Evolutionary conservation across 1,140 invertebrate genomes (phyloP).

Genomic region (Camponotus floridanus): DNA sequence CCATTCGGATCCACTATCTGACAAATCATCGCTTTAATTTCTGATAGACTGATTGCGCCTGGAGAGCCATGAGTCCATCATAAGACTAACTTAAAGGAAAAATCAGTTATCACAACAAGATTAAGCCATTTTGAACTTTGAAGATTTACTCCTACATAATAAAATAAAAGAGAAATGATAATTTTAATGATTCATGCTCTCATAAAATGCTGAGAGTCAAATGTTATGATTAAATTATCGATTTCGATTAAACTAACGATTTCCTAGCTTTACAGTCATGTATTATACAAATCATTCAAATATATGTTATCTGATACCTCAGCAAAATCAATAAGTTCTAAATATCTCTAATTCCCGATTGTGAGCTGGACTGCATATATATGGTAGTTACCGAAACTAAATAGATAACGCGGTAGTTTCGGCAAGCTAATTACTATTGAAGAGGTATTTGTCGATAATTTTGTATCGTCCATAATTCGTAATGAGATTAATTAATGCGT

Average conservation of each 20-base stretch:
- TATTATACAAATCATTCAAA: neutral
- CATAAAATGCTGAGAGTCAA: neutral
- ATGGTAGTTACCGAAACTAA: slow-evolving; percentile 59
- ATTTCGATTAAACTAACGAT: neutral
- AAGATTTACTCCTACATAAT: too few species aligned
- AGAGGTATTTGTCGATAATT: slow-evolving; percentile 65
- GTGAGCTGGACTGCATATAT: slow-evolving; percentile 24
- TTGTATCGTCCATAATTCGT: slow-evolving; percentile 39
- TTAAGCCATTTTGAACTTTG: neutral
- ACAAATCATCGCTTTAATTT: slow-evolving; percentile 42
- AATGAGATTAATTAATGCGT: slow-evolving; percentile 50
- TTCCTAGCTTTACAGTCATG: neutral
- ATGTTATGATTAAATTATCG: neutral
- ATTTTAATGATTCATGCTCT: too few species aligned
- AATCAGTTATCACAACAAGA: neutral
- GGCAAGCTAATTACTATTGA: slow-evolving; percentile 67
- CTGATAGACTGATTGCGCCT: slow-evolving; percentile 34
- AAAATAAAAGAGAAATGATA: neutral
- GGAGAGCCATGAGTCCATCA: neutral
- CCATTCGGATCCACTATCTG: slow-evolving; percentile 70
- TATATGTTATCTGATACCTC: slow-evolving; percentile 21
- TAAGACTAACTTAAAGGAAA: neutral
- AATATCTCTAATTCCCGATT: slow-evolving; percentile 59
- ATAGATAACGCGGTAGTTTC: slow-evolving; percentile 50
- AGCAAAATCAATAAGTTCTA: slow-evolving; percentile 56